Evolutionary conservation across 2,113 vertebrate species (phyloP).

Genomic region (Colius striatus): DNA sequence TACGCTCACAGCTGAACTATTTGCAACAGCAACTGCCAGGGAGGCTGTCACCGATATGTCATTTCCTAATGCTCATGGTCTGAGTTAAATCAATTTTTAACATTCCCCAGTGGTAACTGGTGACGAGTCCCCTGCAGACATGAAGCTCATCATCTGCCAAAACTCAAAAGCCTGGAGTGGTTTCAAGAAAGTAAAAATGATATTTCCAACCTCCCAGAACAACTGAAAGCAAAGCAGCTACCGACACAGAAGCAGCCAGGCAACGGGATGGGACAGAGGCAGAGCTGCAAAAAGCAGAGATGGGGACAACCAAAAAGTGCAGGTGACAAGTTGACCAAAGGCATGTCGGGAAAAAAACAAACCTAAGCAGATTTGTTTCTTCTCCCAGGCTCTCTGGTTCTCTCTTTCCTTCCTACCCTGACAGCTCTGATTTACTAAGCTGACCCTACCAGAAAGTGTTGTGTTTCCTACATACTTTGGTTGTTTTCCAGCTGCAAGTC

Average conservation of each 20-base stretch:
- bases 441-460: not conserved
- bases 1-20: conserved; percentile 14
- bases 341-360: not conserved
- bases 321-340: not conserved
- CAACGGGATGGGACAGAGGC: rapidly evolving
- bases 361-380: rapidly evolving
- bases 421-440: not conserved
- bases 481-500: not conserved
- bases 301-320: rapidly evolving
- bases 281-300: not conserved
- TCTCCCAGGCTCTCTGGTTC: not conserved
- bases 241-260: not conserved
- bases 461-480: not conserved
- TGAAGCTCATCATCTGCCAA: conserved; percentile 12
- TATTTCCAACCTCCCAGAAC: not conserved
- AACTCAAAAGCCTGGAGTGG: not conserved
- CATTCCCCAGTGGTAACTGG: not conserved
- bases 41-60: conserved; percentile 39
- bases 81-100: not conserved
- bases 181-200: conserved; percentile 14
- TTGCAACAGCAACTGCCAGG: conserved; percentile 19
- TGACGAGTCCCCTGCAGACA: conserved; percentile 10
- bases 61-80: conserved; percentile 27
- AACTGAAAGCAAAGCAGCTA: not conserved
- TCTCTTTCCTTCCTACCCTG: not conserved